These are phyloP conservation scores for Notodonta ziczac DNA, from an alignment of 2,888 invertebrate genomes.

Conservation along the genomic window DNA sequence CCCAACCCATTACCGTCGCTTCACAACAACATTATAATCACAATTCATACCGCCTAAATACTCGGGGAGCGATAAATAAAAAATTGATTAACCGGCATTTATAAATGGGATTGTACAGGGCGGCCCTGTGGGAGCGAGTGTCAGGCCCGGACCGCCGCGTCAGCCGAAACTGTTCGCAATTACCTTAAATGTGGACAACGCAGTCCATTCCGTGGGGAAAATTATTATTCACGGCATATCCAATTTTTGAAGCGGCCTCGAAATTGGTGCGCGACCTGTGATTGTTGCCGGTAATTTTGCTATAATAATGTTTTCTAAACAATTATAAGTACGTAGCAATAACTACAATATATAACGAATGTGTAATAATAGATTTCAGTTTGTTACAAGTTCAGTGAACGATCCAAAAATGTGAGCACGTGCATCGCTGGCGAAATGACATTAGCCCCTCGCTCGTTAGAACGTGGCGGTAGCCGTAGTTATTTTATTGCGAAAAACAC, in stretches of 20 bases:
- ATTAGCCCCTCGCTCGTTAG: slow-evolving; percentile 68
- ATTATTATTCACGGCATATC: slow-evolving; percentile 80
- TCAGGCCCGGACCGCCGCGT: slow-evolving; percentile 77
- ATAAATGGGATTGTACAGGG: slow-evolving; percentile 82
- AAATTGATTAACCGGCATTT: slow-evolving; percentile 78
- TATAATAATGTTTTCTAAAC: slow-evolving; percentile 15
- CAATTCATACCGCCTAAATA: slow-evolving; percentile 40
- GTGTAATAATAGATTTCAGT: slow-evolving; percentile 14
- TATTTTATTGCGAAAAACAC: slow-evolving; percentile 78
- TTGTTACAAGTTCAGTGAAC: slow-evolving; percentile 20
- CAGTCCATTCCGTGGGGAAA: slow-evolving; percentile 75
- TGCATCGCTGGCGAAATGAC: slow-evolving; percentile 55
- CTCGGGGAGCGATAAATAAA: slow-evolving; percentile 63
- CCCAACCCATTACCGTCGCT: not conserved
- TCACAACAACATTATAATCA: slow-evolving; percentile 26
- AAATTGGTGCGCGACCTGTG: slow-evolving; percentile 71
- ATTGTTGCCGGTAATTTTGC: slow-evolving; percentile 63
- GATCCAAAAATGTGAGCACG: slow-evolving; percentile 24
- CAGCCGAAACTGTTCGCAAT: slow-evolving; percentile 81
- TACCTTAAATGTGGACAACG: slow-evolving; percentile 84
- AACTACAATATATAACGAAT: too few species aligned
- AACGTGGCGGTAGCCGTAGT: slow-evolving; percentile 42
- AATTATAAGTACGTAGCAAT: not conserved
- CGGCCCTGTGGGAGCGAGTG: slow-evolving; percentile 71
- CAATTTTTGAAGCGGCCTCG: slow-evolving; percentile 71